Conservation (phyloP, 1,140 invertebrate species). For the Drusus annulatus region DNA sequence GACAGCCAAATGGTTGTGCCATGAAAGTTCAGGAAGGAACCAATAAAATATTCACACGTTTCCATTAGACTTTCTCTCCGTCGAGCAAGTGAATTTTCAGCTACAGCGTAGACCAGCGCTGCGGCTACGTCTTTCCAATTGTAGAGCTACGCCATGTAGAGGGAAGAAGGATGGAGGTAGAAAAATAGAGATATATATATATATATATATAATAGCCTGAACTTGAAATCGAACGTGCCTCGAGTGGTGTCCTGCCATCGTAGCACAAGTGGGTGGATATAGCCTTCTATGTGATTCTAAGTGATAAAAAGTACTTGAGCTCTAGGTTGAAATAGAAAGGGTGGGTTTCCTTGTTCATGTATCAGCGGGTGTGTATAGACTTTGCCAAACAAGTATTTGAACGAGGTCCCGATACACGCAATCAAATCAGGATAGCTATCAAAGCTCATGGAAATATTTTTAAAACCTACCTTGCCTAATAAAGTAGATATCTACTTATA, state of each 20-base stretch:
- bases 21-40: not conserved
- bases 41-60: slow-evolving; percentile 58
- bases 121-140: not conserved
- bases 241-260: slow-evolving; percentile 46
- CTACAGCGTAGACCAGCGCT: not conserved
- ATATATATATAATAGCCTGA: slow-evolving; percentile 52
- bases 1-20: no score
- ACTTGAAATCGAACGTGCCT: slow-evolving; percentile 59
- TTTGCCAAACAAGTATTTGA: no score
- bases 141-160: slow-evolving; percentile 6
- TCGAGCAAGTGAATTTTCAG: slow-evolving; percentile 24
- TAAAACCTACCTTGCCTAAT: no score
- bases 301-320: slow-evolving; percentile 20
- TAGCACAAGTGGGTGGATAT: slow-evolving; percentile 10
- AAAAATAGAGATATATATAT: slow-evolving; percentile 29
- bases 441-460: no score
- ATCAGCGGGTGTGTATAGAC: no score
- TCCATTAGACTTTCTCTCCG: slow-evolving; percentile 50
- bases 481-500: no score
- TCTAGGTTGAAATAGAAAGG: slow-evolving; percentile 25
- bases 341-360: not conserved
- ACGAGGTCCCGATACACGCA: no score
- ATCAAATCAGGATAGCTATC: no score
- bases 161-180: not conserved
- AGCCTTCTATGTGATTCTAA: not conserved